Base-by-base conservation (phyloP, 2,113 vertebrate genomes). In the Ictalurus punctatus region DNA sequence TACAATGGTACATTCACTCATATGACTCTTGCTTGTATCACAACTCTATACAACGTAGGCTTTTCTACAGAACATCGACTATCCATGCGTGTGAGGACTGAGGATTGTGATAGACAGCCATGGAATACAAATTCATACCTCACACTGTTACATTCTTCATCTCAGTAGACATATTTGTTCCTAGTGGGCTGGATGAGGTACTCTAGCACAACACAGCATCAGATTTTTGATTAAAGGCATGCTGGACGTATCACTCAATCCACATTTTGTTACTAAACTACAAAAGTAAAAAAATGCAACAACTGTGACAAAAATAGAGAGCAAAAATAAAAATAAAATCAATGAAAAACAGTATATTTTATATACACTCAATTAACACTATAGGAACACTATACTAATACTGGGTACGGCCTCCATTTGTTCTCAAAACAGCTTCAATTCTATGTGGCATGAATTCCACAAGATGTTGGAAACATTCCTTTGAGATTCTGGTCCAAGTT, bases 81-180 rank as follows among this genome's bases (percentile, higher is more conserved):
- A 92, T 86, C 86, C n/a, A 76, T 83, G 73, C 34, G 59, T 88
- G 86, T 73, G 34, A 83, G 19, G 44, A 65, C 87, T 86, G 88
- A 69, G 30, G 63, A 85, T 90, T 37, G 37, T 86, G 88, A 91
- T 83, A 54, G 65, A 90, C 88, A 86, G 52, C 48, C n/a, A 67
- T 37, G 30, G 84, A 89, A 91, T 87, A 89, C 84, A 89, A 90
- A 91, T 84, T 86, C 34, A 56, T 63, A 78, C 71, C 44, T 21
- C 63, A 69, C 61, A 61, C 34, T 81, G n/a, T 21, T 71, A 86
- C 76, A 84, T 79, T 84, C 67, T 90, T 85, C 69, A 85, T 83
- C 59, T 79, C 23, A 81, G 59, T 27, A 86, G 85, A 86, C 85
- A 89, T 79, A 37, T 90, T 86, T 76, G 44, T 65, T 83, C 59